phyloP scores from a whole-genome alignment of 2,113 vertebrate genomes.

The Oryzias curvinotus region DNA sequence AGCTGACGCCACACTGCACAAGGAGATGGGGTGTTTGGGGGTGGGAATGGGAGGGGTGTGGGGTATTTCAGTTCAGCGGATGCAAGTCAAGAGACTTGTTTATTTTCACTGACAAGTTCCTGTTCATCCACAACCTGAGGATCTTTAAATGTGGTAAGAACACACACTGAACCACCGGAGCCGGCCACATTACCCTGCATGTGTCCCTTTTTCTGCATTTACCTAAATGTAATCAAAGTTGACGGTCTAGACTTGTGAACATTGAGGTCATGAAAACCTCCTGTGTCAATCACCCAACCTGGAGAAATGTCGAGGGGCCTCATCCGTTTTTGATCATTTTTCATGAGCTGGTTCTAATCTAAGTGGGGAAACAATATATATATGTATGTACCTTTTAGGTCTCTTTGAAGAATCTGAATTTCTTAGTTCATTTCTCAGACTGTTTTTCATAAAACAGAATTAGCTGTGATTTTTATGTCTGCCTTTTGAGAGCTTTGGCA shows the following conservation, averaged over 20 bases:
- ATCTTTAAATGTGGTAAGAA: conserved; percentile 8
- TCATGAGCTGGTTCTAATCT: conserved; percentile 67
- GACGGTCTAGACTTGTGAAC: conserved; percentile 60
- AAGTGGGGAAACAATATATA: conserved; percentile 53
- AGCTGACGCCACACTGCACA: conserved; percentile 78
- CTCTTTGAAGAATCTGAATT: conserved; percentile 9
- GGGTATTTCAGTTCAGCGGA: conserved; percentile 43
- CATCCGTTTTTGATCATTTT: conserved; percentile 61
- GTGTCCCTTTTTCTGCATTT: conserved; percentile 58
- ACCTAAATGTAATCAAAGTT: conserved; percentile 61
- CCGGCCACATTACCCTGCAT: conserved; percentile 46
- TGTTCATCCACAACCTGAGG: conserved; percentile 48
- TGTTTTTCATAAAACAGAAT: not conserved
- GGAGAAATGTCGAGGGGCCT: conserved; percentile 58
- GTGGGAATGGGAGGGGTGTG: conserved; percentile 30
- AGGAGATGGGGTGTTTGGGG: conserved; percentile 60
- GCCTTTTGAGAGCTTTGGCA: conserved; percentile 19
- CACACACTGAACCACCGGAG: conserved; percentile 16
- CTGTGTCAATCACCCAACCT: conserved; percentile 58
- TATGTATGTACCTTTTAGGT: conserved; percentile 2
- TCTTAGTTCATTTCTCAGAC: not conserved
- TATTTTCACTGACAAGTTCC: conserved; percentile 59
- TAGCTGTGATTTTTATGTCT: conserved; percentile 20
- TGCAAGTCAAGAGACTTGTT: conserved; percentile 60
- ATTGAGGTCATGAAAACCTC: conserved; percentile 73